phyloP scores from a whole-genome alignment of 35 echinoderm and acorn worm species.

The Ophiothrix spiculata region DNA sequence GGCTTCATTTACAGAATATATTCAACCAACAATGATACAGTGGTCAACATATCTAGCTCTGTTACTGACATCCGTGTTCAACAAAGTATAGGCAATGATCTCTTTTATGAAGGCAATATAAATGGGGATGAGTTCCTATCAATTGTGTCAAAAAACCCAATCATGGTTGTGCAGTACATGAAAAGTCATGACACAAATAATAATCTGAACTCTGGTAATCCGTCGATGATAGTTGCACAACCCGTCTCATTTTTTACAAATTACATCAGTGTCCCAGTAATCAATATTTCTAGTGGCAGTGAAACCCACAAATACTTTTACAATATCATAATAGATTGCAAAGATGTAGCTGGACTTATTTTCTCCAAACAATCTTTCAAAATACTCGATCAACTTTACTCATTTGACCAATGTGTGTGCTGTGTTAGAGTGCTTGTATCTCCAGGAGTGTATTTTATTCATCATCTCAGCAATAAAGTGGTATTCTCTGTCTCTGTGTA shows the following conservation, averaged over 20 bases:
- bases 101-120: neutral
- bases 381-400: too few relatives aligned
- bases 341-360: neutral
- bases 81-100: too few relatives aligned
- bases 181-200: neutral
- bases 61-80: neutral
- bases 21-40: neutral
- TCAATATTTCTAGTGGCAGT: neutral
- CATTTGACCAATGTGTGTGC: too few relatives aligned
- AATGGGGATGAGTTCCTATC: neutral
- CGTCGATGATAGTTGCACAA: neutral
- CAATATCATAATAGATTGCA: neutral
- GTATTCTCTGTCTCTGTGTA: too few relatives aligned
- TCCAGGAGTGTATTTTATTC: too few relatives aligned
- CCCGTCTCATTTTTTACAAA: neutral
- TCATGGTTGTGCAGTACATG: slow-evolving; percentile 7
- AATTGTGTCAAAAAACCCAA: neutral
- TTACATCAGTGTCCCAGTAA: neutral
- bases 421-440: too few relatives aligned
- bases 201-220: neutral
- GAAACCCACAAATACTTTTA: neutral
- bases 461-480: too few relatives aligned
- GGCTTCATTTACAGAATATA: neutral
- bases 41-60: neutral
- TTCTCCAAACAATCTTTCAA: neutral